Evolutionary conservation across 1,140 invertebrate genomes (phyloP).

Genomic region (Tetragnatha versicolor): DNA sequence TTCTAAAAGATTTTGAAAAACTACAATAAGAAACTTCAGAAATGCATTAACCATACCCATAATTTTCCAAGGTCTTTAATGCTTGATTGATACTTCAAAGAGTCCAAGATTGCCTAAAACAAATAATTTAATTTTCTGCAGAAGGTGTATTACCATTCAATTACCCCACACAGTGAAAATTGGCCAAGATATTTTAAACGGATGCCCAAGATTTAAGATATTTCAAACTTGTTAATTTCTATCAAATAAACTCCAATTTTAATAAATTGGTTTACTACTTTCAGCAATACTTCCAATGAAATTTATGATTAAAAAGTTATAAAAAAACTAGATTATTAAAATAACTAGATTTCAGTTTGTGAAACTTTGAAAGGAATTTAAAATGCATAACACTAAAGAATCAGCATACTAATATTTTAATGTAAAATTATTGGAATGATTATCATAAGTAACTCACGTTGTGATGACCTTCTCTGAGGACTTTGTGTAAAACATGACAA

Average conservation of each 20-base stretch:
- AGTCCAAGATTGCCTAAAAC: slow-evolving; percentile 72
- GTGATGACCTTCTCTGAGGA: slow-evolving; percentile 91
- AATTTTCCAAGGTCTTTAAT: slow-evolving; percentile 85
- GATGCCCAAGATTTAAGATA: no score
- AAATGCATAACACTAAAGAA: background rate
- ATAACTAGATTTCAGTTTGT: background rate
- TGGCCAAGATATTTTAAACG: no score
- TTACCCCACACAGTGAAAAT: no score
- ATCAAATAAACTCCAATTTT: no score
- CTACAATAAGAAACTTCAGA: background rate
- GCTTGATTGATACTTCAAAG: slow-evolving; percentile 77
- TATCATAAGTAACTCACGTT: slow-evolving; percentile 69
- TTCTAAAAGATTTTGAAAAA: no score
- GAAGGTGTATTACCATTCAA: background rate
- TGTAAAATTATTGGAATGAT: background rate
- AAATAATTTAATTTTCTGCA: slow-evolving; percentile 9
- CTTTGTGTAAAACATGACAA: slow-evolving; percentile 86
- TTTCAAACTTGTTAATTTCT: no score
- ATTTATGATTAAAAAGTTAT: no score
- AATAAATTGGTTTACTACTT: no score
- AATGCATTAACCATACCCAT: slow-evolving; percentile 72
- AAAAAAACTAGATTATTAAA: no score
- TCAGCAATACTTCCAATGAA: no score
- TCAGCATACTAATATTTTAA: background rate
- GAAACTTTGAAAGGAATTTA: background rate